These are phyloP conservation scores for Papilio glaucus DNA, from an alignment of 1,140 invertebrate species.

Conservation along the genomic window DNA sequence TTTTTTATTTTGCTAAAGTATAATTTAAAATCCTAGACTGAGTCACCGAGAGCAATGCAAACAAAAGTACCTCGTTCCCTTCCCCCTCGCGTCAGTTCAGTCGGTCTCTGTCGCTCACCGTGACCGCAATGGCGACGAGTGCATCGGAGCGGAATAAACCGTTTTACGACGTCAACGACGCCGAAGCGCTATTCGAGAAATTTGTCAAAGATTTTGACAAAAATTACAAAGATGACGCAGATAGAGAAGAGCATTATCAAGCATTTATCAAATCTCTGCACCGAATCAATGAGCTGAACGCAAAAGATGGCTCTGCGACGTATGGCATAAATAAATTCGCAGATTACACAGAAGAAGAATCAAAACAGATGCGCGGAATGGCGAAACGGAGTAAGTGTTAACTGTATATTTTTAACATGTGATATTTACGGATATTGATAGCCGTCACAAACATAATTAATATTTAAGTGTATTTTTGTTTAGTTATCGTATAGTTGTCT, in stretches of 20 bases:
- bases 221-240: constrained; percentile 59
- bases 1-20: too few relatives aligned
- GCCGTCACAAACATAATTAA: too few relatives aligned
- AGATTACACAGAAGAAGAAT: constrained; percentile 60
- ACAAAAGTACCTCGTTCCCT: background rate
- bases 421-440: too few relatives aligned
- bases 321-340: constrained; percentile 63
- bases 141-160: constrained; percentile 35
- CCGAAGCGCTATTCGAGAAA: constrained; percentile 53
- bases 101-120: constrained; percentile 38
- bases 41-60: constrained; percentile 3
- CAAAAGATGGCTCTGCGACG: constrained; percentile 37
- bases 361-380: constrained; percentile 45
- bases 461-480: too few relatives aligned
- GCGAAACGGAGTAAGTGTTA: constrained; percentile 30
- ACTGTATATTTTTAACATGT: background rate
- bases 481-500: too few relatives aligned
- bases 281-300: constrained; percentile 57
- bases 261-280: constrained; percentile 55
- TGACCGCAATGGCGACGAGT: constrained; percentile 44
- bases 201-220: constrained; percentile 55
- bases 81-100: constrained; percentile 13
- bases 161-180: constrained; percentile 55
- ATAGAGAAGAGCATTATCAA: constrained; percentile 52
- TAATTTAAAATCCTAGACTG: background rate